These are phyloP conservation scores for Phylloscopus collybita DNA, from an alignment of 2,797 vertebrate species.

Conservation along the genomic window DNA sequence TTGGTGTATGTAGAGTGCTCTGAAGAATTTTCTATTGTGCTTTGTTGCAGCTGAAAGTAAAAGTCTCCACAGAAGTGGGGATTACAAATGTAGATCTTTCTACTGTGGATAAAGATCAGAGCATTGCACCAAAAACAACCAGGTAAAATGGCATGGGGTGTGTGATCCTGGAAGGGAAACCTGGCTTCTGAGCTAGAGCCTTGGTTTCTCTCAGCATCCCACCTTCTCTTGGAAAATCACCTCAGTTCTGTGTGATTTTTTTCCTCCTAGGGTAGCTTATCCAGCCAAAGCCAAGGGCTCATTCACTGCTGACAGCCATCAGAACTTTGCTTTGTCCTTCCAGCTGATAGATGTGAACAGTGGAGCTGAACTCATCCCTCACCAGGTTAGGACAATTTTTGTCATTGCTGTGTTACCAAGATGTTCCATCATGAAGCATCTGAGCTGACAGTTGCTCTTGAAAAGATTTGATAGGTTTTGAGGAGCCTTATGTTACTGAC, in stretches of 20 bases:
- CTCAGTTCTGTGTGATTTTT: neutral
- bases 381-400: conserved; percentile 85
- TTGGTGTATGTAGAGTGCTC: neutral
- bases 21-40: neutral
- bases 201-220: neutral
- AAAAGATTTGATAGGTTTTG: neutral
- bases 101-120: conserved; percentile 98
- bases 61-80: conserved; percentile 96
- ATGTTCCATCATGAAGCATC: neutral
- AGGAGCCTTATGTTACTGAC: conserved; percentile 3
- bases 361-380: conserved; percentile 92
- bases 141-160: conserved; percentile 68
- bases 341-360: conserved; percentile 92
- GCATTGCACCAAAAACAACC: conserved; percentile 94
- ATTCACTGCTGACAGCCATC: conserved; percentile 95
- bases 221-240: neutral
- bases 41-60: conserved; percentile 90
- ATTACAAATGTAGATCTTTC: conserved; percentile 96
- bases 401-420: neutral
- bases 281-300: conserved; percentile 91
- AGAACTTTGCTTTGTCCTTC: conserved; percentile 97
- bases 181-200: neutral
- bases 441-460: neutral
- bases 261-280: conserved; percentile 86
- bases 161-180: neutral